Evolutionary conservation across 2,113 vertebrate species (phyloP), one percentile per base, ranked within the genome.

Genomic region (Galeopterus variegatus): DNA sequence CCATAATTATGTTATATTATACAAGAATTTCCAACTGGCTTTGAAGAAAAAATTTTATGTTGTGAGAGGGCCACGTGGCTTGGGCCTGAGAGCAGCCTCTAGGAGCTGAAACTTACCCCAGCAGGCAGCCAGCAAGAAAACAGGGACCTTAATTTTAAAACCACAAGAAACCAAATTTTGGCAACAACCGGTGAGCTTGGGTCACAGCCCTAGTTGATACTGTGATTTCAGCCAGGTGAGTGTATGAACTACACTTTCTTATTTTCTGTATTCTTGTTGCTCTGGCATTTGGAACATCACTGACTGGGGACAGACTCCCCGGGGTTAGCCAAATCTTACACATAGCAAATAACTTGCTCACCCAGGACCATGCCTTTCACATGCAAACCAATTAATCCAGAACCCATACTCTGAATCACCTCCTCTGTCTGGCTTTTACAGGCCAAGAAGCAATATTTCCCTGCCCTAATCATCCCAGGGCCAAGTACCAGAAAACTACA

Each of bases 81-180:
- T 52, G 60, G n/a, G 86, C 33, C 54, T 77, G 56, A 92, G 48
- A 73, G n/a, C 23, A 92, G 36, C 58, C 31, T 65, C 24, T 72
- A n/a, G 76, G 31, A 73, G 18, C 28, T 83, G 19, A 92, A 19
- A 70, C 41, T 58, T 58, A 84, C 36, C 12, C 6, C n/a, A 84
- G 1, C 18, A 85, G 36, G 54, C 21, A 94, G 24, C 28, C 54
- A 75, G 5, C 24, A 90, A 90, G 33, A 81, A 80, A 84, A 80
- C 3, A 24, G 28, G 11, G 6, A 72, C 17, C 14, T 75, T 62
- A 50, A 21, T 67, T 77, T 48, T 77, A 69, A 90, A 96, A 54
- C 24, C 36, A 90, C 58, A 88, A 91, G 82, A 69, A 81, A 90
- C 15, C 88, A 48, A 77, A 90, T 76, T 93, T 67, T 95, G 26